Evolutionary conservation across 2,797 vertebrate species (phyloP).

Genomic region (Pseudochromis fuscus): DNA sequence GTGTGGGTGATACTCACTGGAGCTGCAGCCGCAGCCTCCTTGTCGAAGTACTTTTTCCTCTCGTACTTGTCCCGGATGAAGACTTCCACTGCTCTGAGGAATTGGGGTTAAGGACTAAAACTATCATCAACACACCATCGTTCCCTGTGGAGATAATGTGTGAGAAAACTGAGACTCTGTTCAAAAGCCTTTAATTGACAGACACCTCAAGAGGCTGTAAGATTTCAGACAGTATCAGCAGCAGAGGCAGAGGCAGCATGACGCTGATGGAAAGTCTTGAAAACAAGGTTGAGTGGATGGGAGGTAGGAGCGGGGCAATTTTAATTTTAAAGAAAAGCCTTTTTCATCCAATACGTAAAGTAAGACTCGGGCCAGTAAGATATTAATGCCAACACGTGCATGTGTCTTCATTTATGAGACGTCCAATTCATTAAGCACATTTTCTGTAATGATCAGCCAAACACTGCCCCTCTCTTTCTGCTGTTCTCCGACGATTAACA

Average conservation of each 20-base stretch:
- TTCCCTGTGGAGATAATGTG: neutral
- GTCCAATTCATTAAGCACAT: too few relatives aligned
- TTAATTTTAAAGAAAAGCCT: neutral
- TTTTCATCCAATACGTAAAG: neutral
- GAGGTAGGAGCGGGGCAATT: too few relatives aligned
- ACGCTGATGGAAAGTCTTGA: neutral
- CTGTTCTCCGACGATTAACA: too few relatives aligned
- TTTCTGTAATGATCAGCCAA: too few relatives aligned
- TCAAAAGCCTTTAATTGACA: neutral
- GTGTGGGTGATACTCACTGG: slow-evolving; percentile 86
- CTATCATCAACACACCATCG: neutral
- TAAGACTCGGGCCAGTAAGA: neutral
- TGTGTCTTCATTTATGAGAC: too few relatives aligned
- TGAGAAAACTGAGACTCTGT: neutral
- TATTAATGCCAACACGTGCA: too few relatives aligned
- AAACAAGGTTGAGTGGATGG: neutral
- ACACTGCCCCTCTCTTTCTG: too few relatives aligned
- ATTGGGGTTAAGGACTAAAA: slow-evolving; percentile 84
- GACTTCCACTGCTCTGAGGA: slow-evolving; percentile 96
- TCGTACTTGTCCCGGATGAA: slow-evolving; percentile 99
- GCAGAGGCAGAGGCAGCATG: neutral
- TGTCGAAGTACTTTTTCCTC: slow-evolving; percentile 97
- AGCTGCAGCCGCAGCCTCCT: slow-evolving; percentile 87
- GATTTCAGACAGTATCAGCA: neutral
- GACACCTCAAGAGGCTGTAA: too few relatives aligned